Evolutionary conservation across 2,113 vertebrate genomes (phyloP).

Genomic region (Barnardius zonarius): DNA sequence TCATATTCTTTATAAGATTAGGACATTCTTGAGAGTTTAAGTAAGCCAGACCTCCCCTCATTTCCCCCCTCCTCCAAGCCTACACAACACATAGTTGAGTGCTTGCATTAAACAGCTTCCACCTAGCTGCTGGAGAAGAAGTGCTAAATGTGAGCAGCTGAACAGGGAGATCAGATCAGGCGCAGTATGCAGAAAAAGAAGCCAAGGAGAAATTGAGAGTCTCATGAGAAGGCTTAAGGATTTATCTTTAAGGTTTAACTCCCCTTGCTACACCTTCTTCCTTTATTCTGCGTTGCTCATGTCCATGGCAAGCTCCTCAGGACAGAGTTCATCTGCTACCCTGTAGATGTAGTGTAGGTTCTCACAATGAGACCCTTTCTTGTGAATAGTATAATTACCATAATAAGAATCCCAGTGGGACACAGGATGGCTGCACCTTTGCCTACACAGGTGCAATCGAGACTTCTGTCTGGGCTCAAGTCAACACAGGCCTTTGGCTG

Average conservation of each 20-base stretch:
- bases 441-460: not conserved
- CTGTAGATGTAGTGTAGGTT: not conserved
- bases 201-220: not conserved
- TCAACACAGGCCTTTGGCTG: not conserved
- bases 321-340: not conserved
- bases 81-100: not conserved
- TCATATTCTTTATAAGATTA: slow-evolving; percentile 5
- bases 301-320: not conserved
- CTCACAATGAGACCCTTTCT: not conserved
- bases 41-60: not conserved
- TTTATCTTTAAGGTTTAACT: not conserved
- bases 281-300: not conserved
- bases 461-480: not conserved
- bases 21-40: not conserved
- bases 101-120: not conserved
- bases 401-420: not conserved
- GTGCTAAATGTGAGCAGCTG: not conserved
- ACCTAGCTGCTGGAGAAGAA: not conserved
- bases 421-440: not conserved
- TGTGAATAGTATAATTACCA: not conserved
- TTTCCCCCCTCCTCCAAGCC: not conserved
- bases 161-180: not conserved
- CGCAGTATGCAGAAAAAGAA: not conserved
- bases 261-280: not conserved
- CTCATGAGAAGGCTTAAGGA: not conserved